These are phyloP conservation scores for Gambelia wislizenii DNA, from an alignment of 2,797 vertebrate species.

Conservation along the genomic window DNA sequence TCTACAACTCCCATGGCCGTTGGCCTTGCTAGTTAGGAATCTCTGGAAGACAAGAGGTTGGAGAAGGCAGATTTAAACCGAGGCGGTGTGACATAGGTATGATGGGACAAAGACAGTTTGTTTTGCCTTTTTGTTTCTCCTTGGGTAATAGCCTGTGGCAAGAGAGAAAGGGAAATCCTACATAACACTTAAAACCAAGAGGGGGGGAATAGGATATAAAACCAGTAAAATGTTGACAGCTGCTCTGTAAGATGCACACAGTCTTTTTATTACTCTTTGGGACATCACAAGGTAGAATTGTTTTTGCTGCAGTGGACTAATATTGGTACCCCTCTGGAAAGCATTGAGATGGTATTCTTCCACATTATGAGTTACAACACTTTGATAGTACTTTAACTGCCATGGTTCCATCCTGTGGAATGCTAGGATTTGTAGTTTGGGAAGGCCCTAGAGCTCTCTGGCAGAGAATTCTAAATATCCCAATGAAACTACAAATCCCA, in stretches of 20 bases:
- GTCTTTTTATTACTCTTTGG: background rate
- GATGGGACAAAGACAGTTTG: background rate
- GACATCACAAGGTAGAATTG: background rate
- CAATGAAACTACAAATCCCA: too few species aligned
- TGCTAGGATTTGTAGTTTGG: too few species aligned
- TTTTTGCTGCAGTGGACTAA: background rate
- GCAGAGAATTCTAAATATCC: too few species aligned
- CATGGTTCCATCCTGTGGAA: too few species aligned
- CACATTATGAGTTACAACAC: too few species aligned
- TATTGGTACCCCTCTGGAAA: background rate
- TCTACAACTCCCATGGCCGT: too few species aligned
- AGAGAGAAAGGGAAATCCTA: background rate
- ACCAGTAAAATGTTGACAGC: background rate
- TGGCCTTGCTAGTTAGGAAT: too few species aligned
- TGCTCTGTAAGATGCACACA: too few species aligned
- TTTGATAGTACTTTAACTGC: too few species aligned
- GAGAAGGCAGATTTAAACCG: fast-evolving
- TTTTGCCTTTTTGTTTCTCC: background rate
- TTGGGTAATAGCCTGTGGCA: background rate
- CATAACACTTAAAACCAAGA: background rate
- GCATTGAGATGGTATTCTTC: background rate
- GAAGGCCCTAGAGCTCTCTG: too few species aligned
- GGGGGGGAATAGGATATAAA: background rate
- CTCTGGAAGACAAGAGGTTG: background rate
- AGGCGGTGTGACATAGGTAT: background rate